These are phyloP conservation scores for Petrocephalus sullivani DNA, from an alignment of 2,797 vertebrate genomes.

Conservation along the genomic window DNA sequence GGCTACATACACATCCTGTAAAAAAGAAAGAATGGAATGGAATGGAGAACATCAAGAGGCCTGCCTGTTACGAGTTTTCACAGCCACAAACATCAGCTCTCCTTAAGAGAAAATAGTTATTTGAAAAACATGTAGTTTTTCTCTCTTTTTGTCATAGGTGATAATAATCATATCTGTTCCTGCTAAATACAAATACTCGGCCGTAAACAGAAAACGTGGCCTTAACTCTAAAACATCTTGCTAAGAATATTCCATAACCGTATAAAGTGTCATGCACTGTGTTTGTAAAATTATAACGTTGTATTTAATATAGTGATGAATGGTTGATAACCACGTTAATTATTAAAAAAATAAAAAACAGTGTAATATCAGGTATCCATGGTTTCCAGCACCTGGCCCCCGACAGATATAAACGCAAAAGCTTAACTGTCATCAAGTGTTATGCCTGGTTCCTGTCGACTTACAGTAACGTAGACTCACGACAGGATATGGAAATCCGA, in stretches of 20 bases:
- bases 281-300: background rate
- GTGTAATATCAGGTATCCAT: background rate
- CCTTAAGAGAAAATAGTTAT: constrained; percentile 6
- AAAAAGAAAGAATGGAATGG: constrained; percentile 21
- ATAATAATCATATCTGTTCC: background rate
- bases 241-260: background rate
- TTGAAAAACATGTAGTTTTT: background rate
- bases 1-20: constrained; percentile 11
- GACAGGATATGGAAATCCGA: background rate
- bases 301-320: background rate
- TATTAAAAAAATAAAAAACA: background rate
- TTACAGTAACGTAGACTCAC: background rate
- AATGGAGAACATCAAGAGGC: background rate
- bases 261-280: background rate
- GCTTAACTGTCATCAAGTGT: background rate
- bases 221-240: background rate
- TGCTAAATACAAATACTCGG: background rate
- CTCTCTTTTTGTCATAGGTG: background rate
- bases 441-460: background rate
- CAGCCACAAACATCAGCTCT: background rate
- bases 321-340: background rate
- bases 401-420: background rate
- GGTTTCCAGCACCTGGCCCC: background rate
- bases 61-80: constrained; percentile 17
- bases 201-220: background rate